These are phyloP conservation scores for Scaptodrosophila lebanonensis DNA, from an alignment of 1,140 invertebrate genomes.

Conservation along the genomic window DNA sequence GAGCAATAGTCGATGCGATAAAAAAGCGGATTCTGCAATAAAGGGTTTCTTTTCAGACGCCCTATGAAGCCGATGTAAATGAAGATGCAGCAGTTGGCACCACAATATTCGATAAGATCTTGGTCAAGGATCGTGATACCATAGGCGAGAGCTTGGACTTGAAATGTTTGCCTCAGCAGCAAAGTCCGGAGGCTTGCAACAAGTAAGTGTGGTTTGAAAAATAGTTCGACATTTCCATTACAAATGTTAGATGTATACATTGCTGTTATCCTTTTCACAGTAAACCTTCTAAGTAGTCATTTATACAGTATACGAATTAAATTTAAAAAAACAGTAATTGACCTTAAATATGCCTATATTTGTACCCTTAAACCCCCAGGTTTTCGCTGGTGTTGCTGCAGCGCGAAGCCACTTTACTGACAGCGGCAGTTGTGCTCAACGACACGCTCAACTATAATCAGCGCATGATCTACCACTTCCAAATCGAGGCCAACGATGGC, in stretches of 20 bases:
- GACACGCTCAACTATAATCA: constrained; percentile 84
- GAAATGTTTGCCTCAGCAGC: constrained; percentile 79
- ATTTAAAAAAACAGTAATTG: no score
- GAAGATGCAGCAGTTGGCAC: constrained; percentile 87
- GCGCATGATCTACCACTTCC: constrained; percentile 85
- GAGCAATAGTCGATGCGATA: constrained; percentile 26
- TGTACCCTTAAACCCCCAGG: constrained; percentile 53
- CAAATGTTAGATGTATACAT: no score
- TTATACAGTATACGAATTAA: no score
- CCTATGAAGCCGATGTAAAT: constrained; percentile 87
- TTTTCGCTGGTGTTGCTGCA: constrained; percentile 83
- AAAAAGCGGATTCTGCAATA: no score
- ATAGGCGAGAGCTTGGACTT: constrained; percentile 89
- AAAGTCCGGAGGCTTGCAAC: constrained; percentile 68
- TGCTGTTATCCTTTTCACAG: no score
- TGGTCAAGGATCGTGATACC: constrained; percentile 87
- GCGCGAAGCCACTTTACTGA: constrained; percentile 81
- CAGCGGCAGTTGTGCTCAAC: constrained; percentile 82
- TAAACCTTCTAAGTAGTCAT: no score
- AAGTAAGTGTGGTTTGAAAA: constrained; percentile 37
- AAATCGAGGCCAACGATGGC: constrained; percentile 86
- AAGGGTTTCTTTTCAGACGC: constrained; percentile 81
- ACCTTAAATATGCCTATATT: neutral
- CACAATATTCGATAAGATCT: constrained; percentile 85
- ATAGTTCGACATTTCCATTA: neutral